A percentile compares a stretch with the other conserved stretches of the same genome.
phyloP scores from a whole-genome alignment of 2,797 vertebrate species.

The Gallinago nigripennis region DNA sequence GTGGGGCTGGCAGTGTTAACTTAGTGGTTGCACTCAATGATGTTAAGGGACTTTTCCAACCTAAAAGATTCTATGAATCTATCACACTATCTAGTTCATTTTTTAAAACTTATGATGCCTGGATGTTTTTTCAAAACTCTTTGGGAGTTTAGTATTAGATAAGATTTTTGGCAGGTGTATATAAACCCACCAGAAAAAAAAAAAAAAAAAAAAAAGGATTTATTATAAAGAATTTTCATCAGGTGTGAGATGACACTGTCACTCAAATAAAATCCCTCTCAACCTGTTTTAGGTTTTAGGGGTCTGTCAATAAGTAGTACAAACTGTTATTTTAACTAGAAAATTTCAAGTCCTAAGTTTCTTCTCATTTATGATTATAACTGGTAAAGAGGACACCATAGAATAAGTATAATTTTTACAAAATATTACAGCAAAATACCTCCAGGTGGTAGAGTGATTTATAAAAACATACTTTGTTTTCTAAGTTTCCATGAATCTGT shows the following conservation, averaged over 20 bases:
- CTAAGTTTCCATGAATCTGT: not conserved
- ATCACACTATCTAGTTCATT: not conserved
- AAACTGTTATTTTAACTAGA: not conserved
- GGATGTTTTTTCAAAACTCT: not conserved
- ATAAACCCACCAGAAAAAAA: conserved; percentile 15
- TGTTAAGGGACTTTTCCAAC: not conserved
- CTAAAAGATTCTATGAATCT: not conserved
- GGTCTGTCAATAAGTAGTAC: not conserved
- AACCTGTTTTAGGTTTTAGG: conserved; percentile 23
- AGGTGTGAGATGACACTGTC: conserved; percentile 29
- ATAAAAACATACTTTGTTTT: not conserved
- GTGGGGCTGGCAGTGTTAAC: not conserved
- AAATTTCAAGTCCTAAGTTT: not conserved
- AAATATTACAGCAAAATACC: not conserved
- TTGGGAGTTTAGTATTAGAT: conserved; percentile 3
- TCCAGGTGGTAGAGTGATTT: not conserved
- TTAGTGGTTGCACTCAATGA: not conserved
- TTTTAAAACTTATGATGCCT: conserved; percentile 1
- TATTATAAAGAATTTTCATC: conserved; percentile 55
- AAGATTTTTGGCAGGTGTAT: conserved; percentile 35
- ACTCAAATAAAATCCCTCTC: conserved; percentile 23
- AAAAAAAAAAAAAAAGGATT: conserved; percentile 39
- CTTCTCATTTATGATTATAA: not conserved
- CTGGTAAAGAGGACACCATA: not conserved
- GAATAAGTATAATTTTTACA: not conserved